These are phyloP conservation scores for Eupithecia tripunctaria DNA, from an alignment of 2,888 invertebrate species.

Conservation along the genomic window DNA sequence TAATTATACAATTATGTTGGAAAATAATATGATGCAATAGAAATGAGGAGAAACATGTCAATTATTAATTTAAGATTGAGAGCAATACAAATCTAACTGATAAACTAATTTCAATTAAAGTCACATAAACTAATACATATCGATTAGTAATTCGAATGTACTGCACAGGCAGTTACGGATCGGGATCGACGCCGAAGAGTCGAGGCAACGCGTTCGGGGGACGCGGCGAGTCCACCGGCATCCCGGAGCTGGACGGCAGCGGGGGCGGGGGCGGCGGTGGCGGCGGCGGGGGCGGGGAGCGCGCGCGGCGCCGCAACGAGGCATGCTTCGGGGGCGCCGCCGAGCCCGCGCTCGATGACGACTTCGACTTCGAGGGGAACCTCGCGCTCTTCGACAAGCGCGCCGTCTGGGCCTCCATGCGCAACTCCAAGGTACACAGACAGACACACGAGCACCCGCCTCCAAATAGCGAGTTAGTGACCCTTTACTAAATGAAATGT, in stretches of 20 bases:
- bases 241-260: constrained; percentile 56
- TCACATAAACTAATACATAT: no score
- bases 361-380: constrained; percentile 98
- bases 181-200: constrained; percentile 77
- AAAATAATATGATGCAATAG: no score
- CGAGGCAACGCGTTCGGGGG: constrained; percentile 57
- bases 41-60: no score
- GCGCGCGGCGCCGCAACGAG: constrained; percentile 86
- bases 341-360: constrained; percentile 86
- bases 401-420: constrained; percentile 73
- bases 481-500: no score
- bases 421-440: constrained; percentile 39
- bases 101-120: no score
- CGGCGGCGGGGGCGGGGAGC: constrained; percentile 50
- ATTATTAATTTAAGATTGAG: no score
- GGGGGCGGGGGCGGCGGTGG: constrained; percentile 56
- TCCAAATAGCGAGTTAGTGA: no score
- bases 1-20: no score
- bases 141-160: neutral
- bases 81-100: no score
- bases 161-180: constrained; percentile 59
- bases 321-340: constrained; percentile 91
- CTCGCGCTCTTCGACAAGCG: constrained; percentile 94
- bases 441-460: no score
- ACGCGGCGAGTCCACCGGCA: constrained; percentile 24